These are phyloP conservation scores for Argya squamiceps DNA, from an alignment of 2,797 vertebrate species.

Conservation along the genomic window DNA sequence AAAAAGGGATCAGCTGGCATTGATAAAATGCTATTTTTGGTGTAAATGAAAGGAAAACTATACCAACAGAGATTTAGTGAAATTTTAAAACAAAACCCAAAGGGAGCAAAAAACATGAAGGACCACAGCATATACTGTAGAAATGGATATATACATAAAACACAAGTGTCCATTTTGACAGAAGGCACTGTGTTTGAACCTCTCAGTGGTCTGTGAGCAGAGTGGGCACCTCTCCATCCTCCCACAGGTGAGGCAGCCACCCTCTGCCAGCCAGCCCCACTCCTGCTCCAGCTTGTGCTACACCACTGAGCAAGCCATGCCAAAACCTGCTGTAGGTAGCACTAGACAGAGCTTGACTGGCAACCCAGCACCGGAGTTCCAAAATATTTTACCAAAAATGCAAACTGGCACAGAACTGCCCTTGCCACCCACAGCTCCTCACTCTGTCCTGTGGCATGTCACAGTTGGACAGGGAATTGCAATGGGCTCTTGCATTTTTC, in stretches of 20 bases:
- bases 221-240: neutral
- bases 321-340: neutral
- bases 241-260: rapidly evolving
- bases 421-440: neutral
- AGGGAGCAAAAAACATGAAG: neutral
- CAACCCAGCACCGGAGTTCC: neutral
- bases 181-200: neutral
- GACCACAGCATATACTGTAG: neutral
- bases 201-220: neutral
- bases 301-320: rapidly evolving
- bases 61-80: neutral
- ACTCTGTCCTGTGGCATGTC: rapidly evolving
- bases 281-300: neutral
- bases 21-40: neutral
- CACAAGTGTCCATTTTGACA: neutral
- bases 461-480: neutral
- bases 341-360: neutral
- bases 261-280: neutral
- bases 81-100: neutral
- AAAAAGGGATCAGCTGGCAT: neutral
- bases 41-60: constrained; percentile 3
- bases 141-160: neutral
- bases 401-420: neutral
- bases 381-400: neutral
- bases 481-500: neutral